Base-by-base conservation (phyloP, 1,140 invertebrate genomes). In the Agrilus planipennis region DNA sequence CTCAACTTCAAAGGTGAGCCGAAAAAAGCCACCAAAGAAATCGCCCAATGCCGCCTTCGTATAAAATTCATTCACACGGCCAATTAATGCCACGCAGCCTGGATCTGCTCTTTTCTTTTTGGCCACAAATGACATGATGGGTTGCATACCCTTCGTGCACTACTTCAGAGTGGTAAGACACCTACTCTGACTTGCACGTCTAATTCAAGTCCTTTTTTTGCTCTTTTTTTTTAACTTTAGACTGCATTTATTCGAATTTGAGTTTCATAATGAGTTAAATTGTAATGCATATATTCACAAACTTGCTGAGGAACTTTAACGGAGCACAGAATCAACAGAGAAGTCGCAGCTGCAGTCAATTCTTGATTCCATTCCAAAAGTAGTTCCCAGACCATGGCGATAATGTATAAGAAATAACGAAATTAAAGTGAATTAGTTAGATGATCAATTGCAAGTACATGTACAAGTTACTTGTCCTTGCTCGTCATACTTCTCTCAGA, bases 321-420 rank as follows among this genome's bases (percentile, higher is more conserved):
- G 1, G 93, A 86, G 2, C 81, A 79, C 37, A 97, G 68, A 42
- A 97, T 89, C 57, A 97, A 95, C 7, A 96, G 70, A 0, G 90
- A 84, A 0, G 93, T 89, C 44, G 83, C 79, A 34, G 80, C 74
- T 1, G 81, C 77, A 18, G 81, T 77, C 0, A 85, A 75, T 63
- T 89, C 84, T 43, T 69, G 64, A 35, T 61, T 60, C 20, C 44
- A 50, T 44, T 61, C 58, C 7, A 97, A 62, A 2, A 99, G 64
- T 3, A 98, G 69, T 56, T 94, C 85, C 95, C 95, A 99, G 3
- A 89, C 85, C 4, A 93, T 80, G 0, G 86, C 80, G 31, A 95
- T 71, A 5, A 91, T 77, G 46, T 93, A 84, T n/a, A 82, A 69
- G 51, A 93, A 91, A 46, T 87, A 71, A 68, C 72, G 36, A 17